These are phyloP conservation scores for Stylophora pistillata DNA, from an alignment of 64 coral and sea anemone species.

Conservation along the genomic window DNA sequence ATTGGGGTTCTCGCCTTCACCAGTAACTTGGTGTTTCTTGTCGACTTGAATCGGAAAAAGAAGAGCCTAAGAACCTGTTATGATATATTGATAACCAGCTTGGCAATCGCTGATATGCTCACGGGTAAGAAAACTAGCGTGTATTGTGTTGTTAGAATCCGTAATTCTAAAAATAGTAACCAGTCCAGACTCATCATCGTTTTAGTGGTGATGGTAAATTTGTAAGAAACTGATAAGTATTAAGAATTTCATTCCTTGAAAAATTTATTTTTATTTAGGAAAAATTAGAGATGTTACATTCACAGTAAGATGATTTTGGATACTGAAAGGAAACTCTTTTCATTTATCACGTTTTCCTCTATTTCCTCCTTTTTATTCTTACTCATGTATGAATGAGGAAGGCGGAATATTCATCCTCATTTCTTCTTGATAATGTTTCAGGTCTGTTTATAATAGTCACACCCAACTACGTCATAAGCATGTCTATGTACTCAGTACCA, in stretches of 20 bases:
- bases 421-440: background rate
- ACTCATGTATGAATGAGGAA: too few relatives aligned
- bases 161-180: background rate
- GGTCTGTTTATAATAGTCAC: slow-evolving; percentile 45
- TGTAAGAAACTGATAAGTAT: too few relatives aligned
- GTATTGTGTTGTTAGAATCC: background rate
- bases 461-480: slow-evolving; percentile 45
- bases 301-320: too few relatives aligned
- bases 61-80: slow-evolving; percentile 29
- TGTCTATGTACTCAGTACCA: slow-evolving; percentile 21
- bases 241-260: too few relatives aligned
- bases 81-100: slow-evolving; percentile 50
- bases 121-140: slow-evolving; percentile 20
- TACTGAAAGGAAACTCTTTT: too few relatives aligned
- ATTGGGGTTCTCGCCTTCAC: background rate
- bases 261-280: too few relatives aligned
- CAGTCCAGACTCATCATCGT: background rate
- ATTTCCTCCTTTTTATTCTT: too few relatives aligned
- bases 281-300: too few relatives aligned
- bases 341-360: too few relatives aligned
- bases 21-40: background rate
- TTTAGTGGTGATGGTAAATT: too few relatives aligned
- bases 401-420: background rate
- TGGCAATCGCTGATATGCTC: slow-evolving; percentile 46
- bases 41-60: background rate